Evolutionary conservation across 1,140 invertebrate species (phyloP).

Genomic region (Penaeus indicus): DNA sequence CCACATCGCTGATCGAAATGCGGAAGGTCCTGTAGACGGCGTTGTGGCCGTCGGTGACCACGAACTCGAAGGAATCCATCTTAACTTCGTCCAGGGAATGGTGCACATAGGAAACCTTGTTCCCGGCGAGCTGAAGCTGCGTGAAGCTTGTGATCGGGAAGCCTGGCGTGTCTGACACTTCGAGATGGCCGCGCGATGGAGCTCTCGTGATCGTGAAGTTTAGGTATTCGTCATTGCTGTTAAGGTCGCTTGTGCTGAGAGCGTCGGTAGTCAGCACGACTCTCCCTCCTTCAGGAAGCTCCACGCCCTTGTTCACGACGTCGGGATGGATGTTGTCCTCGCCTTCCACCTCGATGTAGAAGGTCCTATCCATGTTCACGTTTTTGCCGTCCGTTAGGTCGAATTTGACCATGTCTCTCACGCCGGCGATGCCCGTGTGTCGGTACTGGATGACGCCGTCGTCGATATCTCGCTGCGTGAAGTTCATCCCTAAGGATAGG

Average conservation of each 20-base stretch:
- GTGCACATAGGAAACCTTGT: constrained; percentile 71
- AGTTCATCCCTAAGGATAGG: constrained; percentile 70
- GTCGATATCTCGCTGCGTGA: constrained; percentile 71
- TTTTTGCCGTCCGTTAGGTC: constrained; percentile 72
- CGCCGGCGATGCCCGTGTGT: constrained; percentile 70
- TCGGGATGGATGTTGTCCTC: constrained; percentile 70
- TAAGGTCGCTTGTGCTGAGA: constrained; percentile 70
- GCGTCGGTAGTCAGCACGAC: constrained; percentile 70
- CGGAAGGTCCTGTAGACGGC: constrained; percentile 70
- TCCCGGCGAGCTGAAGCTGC: constrained; percentile 70
- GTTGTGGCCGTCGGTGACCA: constrained; percentile 71
- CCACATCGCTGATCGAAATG: constrained; percentile 70
- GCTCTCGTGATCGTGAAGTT: constrained; percentile 70
- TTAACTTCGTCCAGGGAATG: constrained; percentile 70
- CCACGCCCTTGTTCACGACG: constrained; percentile 69
- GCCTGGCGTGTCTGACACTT: constrained; percentile 69
- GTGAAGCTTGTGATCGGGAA: constrained; percentile 70
- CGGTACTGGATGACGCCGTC: constrained; percentile 69
- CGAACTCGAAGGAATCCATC: constrained; percentile 72
- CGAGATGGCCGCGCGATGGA: constrained; percentile 70
- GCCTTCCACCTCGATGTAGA: constrained; percentile 71
- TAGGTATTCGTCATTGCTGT: constrained; percentile 69
- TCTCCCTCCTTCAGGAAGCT: constrained; percentile 70
- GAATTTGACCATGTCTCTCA: constrained; percentile 71
- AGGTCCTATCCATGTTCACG: constrained; percentile 70